Conservation (phyloP, 2,888 invertebrate genomes). For the Pammene fasciana region DNA sequence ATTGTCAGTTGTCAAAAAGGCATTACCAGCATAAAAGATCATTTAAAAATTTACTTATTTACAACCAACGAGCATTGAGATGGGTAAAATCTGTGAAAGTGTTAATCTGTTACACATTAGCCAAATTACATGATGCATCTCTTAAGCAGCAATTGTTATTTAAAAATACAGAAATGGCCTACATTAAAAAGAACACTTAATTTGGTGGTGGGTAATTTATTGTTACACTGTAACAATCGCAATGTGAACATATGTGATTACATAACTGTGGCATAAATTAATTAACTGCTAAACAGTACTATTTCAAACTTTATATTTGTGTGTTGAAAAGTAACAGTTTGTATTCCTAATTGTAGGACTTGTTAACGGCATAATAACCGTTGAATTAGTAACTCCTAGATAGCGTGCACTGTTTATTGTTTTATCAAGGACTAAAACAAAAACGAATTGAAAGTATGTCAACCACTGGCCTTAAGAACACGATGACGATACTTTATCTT, state of each 20-base stretch:
- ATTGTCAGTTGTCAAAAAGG: too few relatives aligned
- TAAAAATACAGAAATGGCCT: constrained; percentile 1
- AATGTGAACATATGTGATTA: constrained; percentile 11
- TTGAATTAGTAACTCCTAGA: neutral
- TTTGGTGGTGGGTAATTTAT: neutral
- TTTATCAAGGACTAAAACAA: neutral
- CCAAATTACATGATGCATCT: neutral
- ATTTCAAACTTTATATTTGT: neutral
- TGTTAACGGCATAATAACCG: neutral
- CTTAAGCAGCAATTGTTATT: constrained; percentile 8
- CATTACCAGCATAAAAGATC: too few relatives aligned
- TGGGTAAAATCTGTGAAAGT: neutral
- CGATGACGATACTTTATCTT: constrained; percentile 10
- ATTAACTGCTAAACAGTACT: neutral
- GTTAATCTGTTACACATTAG: neutral
- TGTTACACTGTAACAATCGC: neutral
- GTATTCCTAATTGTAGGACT: neutral
- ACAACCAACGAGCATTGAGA: too few relatives aligned
- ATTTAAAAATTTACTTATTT: too few relatives aligned
- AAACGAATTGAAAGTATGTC: constrained; percentile 48
- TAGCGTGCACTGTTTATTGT: constrained; percentile 14
- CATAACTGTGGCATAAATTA: constrained; percentile 4
- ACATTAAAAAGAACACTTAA: neutral
- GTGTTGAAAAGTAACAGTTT: neutral
- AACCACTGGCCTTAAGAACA: constrained; percentile 36